phyloP scores from a whole-genome alignment of 2,113 vertebrate species.

The Lynx canadensis region DNA sequence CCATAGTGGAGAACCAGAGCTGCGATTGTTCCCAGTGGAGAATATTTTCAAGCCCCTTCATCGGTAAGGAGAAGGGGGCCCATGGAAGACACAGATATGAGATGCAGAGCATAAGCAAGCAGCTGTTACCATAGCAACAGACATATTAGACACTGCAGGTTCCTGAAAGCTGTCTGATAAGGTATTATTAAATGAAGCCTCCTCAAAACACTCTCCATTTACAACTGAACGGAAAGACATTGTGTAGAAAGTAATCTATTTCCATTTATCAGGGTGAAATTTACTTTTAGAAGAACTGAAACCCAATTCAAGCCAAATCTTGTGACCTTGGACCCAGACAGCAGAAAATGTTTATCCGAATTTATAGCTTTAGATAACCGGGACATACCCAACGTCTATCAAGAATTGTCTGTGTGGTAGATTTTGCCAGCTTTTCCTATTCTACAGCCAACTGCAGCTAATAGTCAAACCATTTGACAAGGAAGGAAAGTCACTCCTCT shows the following conservation, averaged over 20 bases:
- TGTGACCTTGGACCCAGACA: not conserved
- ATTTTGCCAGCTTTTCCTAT: not conserved
- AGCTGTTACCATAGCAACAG: conserved; percentile 86
- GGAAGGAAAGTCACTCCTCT: not conserved
- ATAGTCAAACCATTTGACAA: not conserved
- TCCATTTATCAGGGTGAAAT: conserved; percentile 67
- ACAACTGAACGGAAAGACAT: conserved; percentile 73
- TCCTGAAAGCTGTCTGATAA: conserved; percentile 88
- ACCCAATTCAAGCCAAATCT: conserved; percentile 37
- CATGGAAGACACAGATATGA: conserved; percentile 70
- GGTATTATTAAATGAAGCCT: conserved; percentile 88
- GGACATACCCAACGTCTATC: not conserved
- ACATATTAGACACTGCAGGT: conserved; percentile 88
- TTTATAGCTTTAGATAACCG: not conserved
- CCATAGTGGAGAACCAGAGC: conserved; percentile 1
- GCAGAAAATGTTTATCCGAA: not conserved
- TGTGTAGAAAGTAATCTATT: conserved; percentile 70
- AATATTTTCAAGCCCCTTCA: conserved; percentile 68
- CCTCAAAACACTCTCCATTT: conserved; percentile 83
- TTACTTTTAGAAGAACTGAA: conserved; percentile 61
- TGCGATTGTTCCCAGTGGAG: not conserved
- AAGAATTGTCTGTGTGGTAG: not conserved
- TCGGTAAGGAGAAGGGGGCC: conserved; percentile 70
- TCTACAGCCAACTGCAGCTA: not conserved
- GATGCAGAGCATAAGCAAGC: conserved; percentile 85